phyloP scores from a whole-genome alignment of 1,140 invertebrate genomes.

The Amphibalanus amphitrite region DNA sequence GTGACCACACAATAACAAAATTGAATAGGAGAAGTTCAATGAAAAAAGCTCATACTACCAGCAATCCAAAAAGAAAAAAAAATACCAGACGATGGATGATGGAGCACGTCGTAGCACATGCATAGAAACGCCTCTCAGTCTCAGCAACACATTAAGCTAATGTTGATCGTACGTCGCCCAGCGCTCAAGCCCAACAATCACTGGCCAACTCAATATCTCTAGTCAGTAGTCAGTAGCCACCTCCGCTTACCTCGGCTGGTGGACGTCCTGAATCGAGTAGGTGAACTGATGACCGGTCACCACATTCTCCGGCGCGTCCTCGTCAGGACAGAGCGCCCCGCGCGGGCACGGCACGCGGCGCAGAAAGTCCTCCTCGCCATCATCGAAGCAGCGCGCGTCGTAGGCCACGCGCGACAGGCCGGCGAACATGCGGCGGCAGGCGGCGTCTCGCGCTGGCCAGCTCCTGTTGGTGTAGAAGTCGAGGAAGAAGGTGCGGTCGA shows the following conservation, averaged over 20 bases:
- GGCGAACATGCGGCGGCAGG: conserved; percentile 69
- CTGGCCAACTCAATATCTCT: no score
- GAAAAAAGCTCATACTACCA: no score
- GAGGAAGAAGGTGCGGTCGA: conserved; percentile 70
- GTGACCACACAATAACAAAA: no score
- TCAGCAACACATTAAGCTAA: no score
- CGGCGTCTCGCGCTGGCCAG: conserved; percentile 37
- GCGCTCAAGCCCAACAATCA: no score
- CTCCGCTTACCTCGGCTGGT: conserved; percentile 60
- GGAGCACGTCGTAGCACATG: no score
- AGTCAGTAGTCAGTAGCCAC: no score
- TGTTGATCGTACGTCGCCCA: no score
- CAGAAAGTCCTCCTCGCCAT: conserved; percentile 62
- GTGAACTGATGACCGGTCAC: conserved; percentile 80
- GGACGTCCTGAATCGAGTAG: conserved; percentile 70
- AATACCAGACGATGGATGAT: no score
- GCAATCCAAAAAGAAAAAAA: no score
- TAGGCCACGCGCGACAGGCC: conserved; percentile 63
- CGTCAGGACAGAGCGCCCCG: conserved; percentile 62
- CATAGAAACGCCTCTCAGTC: no score
- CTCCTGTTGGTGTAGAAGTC: conserved; percentile 68
- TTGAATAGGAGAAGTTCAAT: no score
- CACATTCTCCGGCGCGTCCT: conserved; percentile 67
- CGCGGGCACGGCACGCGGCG: conserved; percentile 68
- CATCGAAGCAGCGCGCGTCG: conserved; percentile 60